Evolutionary conservation across 2,113 vertebrate genomes (phyloP), one percentile per base, ranked within the genome.

Genomic region (Vicugna pacos): DNA sequence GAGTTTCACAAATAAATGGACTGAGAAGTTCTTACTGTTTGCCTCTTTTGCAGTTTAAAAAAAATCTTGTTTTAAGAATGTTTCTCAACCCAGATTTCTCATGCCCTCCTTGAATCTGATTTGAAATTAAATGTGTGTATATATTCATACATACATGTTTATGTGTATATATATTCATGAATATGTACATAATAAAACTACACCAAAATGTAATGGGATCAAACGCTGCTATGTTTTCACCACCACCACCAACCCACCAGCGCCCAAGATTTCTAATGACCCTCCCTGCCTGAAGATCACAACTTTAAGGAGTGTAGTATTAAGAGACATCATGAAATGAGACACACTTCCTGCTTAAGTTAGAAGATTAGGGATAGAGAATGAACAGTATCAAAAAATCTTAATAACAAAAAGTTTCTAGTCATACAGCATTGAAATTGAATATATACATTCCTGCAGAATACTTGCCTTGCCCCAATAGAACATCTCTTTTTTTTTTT

Each of bases 41-140:
- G 46, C 54, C 38, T 87, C 8, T 70, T 92, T 94, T 94, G 67
- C 46, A 82, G 8, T 81, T 93, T 60, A 85, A 97, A 93, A 88
- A 80, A 52, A 28, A 54, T 85, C 48, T 84, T 52, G 32, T 80
- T 92, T 94, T 70, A 92, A 85, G 89, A 84, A 8, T 92, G 17
- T 96, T 96, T 92, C 17, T 86, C 65, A 94, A 62, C 65, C 50
- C 50, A 50, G 19, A 35, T 28, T 76, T 85, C 35, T 81, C 30
- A 70, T 75, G 50, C 12, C 80, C 17, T 85, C 54, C 35, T 92
- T 89, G 58, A 81, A 56, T 90, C 46, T 35, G 58, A 86, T 92
- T 92, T 94, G 85, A 82, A 93, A 62, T 95, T 93, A 64, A 48
- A 30, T 70, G 4, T 62, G 2, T 50, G 19, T 48, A 2, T 73